Evolutionary conservation across 2,113 vertebrate species (phyloP), one percentile per base, ranked within the genome.

Genomic region (Mobula hypostoma): DNA sequence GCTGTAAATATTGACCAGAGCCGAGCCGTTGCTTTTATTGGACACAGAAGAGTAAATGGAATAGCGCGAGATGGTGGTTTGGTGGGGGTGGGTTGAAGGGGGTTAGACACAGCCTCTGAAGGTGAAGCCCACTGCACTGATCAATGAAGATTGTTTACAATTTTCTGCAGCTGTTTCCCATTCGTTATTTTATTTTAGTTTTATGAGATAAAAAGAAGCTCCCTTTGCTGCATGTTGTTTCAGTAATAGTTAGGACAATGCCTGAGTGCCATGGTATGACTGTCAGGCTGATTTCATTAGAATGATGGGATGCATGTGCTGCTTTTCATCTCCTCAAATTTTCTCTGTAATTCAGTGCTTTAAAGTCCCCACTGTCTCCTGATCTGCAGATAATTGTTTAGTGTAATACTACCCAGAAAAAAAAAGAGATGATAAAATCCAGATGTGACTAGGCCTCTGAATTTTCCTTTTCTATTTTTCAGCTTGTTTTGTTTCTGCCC

Each of bases 371-470:
- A 95, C 97, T 97, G 97, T 97, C 97, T 98, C 97, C 97, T 98
- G 97, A 98, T 98, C 97, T 98, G 95, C 96, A 97, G 97, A 98
- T 98, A 98, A 98, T 97, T 97, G 96, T 96, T 97, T 96, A 96
- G 97, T 97, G 97, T 98, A 97, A 98, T 96, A 97, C 97, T 97
- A 98, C 96, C 96, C 98, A 97, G 98, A 97, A 98, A 98, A 98
- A 97, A 98, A 98, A 97, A 96, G 96, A 95, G 96, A 96, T 98
- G 97, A 99, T 98, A 97, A 97, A 97, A 96, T 98, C 98, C 97
- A 99, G 98, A 98, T 99, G 98, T 97, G 96, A 95, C 94, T 94
- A 96, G 96, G 95, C 95, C 97, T 96, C 80, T 56, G 68, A 93
- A 74, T 93, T 93, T 93, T 97, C 96, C 97, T 97, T 97, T 97